A percentile compares a stretch with the other conserved stretches of the same genome.
Conservation (phyloP, 1,140 invertebrate genomes). For the Ectropis grisescens region DNA sequence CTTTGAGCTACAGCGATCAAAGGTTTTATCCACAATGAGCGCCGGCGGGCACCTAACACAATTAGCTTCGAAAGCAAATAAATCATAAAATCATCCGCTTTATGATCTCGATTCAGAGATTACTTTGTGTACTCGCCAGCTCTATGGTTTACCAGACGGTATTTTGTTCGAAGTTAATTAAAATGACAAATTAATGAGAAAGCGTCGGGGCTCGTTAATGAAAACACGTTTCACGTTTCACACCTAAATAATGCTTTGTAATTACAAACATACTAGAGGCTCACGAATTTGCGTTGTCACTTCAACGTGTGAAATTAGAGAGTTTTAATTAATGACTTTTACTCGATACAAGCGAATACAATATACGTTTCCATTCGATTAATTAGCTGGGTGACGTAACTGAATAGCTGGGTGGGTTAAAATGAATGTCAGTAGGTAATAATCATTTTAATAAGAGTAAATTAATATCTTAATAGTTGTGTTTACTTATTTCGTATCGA, state of each 20-base stretch:
- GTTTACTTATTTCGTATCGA: too few relatives aligned
- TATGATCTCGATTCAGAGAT: conserved; percentile 24
- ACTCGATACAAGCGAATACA: conserved; percentile 14
- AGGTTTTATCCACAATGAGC: conserved; percentile 16
- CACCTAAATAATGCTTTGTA: conserved; percentile 28
- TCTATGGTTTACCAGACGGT: background rate
- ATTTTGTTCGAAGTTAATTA: conserved; percentile 33
- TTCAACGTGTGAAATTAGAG: conserved; percentile 28
- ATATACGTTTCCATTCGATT: too few relatives aligned
- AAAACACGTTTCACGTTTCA: conserved; percentile 32
- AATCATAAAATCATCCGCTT: conserved; percentile 37
- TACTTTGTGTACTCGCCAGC: conserved; percentile 18
- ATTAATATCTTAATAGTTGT: too few relatives aligned
- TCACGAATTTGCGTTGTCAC: conserved; percentile 43
- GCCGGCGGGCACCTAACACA: conserved; percentile 26
- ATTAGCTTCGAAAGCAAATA: conserved; percentile 39
- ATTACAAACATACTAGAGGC: conserved; percentile 29
- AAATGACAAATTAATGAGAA: conserved; percentile 44
- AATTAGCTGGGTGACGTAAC: too few relatives aligned
- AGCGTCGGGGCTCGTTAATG: conserved; percentile 21
- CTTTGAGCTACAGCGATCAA: conserved; percentile 17
- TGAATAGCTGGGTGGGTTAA: too few relatives aligned
- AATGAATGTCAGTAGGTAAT: too few relatives aligned
- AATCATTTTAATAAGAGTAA: too few relatives aligned
- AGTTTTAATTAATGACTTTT: conserved; percentile 51